Evolutionary conservation across 2,888 invertebrate genomes (phyloP).

Genomic region (Homarus gammarus): DNA sequence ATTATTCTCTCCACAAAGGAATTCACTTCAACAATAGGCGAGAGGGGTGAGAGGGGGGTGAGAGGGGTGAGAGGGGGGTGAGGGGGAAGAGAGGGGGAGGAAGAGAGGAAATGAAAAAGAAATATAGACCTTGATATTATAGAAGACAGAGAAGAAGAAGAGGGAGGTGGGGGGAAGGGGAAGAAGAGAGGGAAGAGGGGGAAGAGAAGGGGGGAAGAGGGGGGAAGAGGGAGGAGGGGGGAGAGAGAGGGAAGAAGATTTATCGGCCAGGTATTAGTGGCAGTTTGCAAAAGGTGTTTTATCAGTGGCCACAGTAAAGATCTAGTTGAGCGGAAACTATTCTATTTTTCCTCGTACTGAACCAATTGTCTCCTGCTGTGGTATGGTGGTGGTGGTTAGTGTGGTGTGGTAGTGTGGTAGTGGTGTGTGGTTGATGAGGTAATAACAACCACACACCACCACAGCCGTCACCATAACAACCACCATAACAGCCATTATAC

Average conservation of each 20-base stretch:
- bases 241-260: background rate
- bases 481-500: too few relatives aligned
- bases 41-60: background rate
- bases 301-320: background rate
- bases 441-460: too few relatives aligned
- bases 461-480: too few relatives aligned
- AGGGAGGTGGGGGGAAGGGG: background rate
- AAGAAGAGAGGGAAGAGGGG: background rate
- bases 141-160: background rate
- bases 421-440: too few relatives aligned
- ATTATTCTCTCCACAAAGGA: too few relatives aligned
- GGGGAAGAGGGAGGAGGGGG: conserved; percentile 30
- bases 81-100: background rate
- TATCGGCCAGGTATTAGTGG: background rate
- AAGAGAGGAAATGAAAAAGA: background rate
- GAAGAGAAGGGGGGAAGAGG: conserved; percentile 22
- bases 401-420: too few relatives aligned
- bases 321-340: background rate
- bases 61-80: background rate
- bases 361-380: too few relatives aligned
- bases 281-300: background rate
- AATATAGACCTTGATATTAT: too few relatives aligned
- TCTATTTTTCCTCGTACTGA: background rate
- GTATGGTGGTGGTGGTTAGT: too few relatives aligned
- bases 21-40: too few relatives aligned